A percentile compares a stretch with the other conserved stretches of the same genome.
Evolutionary conservation across 2,113 vertebrate species (phyloP).

Genomic region (Pangasianodon hypophthalmus): DNA sequence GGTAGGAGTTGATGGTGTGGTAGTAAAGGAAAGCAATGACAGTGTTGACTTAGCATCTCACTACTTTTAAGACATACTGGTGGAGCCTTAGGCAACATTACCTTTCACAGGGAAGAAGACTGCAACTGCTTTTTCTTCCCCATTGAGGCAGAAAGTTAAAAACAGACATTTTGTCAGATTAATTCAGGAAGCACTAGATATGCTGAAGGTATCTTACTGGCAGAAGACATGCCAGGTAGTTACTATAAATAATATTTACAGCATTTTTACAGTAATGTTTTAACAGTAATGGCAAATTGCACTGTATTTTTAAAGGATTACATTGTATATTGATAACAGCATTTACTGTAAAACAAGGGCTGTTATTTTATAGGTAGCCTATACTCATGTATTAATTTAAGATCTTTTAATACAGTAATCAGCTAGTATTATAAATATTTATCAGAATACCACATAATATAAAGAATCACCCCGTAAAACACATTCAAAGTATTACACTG

Average conservation of each 20-base stretch:
- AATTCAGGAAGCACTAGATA: background rate
- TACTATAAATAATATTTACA: background rate
- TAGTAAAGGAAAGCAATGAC: background rate
- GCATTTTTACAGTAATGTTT: background rate
- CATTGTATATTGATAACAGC: background rate
- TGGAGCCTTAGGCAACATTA: background rate
- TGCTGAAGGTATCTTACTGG: background rate
- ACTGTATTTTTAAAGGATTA: background rate
- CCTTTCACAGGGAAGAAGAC: background rate
- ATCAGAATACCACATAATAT: no score
- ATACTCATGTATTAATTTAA: no score
- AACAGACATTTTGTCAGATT: background rate
- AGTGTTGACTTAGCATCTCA: background rate
- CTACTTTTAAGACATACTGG: background rate
- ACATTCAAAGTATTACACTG: no score
- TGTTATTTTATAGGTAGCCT: background rate
- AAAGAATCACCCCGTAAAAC: no score
- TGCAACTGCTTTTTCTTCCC: background rate
- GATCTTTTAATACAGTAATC: no score
- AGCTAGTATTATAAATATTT: no score
- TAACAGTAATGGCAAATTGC: background rate
- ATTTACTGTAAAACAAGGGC: background rate
- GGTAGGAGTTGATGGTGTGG: background rate
- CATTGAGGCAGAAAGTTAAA: background rate
- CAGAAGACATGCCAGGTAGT: background rate